These are phyloP conservation scores for Promerops cafer DNA, from an alignment of 2,113 vertebrate genomes.

Conservation along the genomic window DNA sequence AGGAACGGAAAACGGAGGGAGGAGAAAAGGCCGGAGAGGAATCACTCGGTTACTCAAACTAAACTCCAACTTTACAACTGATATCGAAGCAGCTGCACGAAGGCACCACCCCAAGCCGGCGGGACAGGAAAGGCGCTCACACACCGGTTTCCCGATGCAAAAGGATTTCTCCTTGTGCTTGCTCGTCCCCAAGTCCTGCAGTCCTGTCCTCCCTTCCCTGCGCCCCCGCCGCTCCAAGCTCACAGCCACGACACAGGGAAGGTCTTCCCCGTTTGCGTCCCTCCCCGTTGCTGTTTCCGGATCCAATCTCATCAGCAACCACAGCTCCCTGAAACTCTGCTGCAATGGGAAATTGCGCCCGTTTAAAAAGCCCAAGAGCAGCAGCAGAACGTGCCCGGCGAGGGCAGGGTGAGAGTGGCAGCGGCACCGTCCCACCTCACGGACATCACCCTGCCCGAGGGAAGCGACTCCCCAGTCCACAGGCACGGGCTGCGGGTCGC, in stretches of 20 bases:
- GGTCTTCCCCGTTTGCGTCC: background rate
- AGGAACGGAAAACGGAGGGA: slow-evolving; percentile 28
- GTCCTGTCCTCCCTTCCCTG: background rate
- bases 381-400: background rate
- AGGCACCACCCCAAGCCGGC: background rate
- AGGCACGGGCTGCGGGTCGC: background rate
- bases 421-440: background rate
- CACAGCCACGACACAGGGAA: background rate
- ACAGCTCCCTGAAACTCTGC: background rate
- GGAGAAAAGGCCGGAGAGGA: background rate
- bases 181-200: background rate
- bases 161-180: background rate
- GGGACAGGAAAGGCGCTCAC: background rate
- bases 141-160: accelerated
- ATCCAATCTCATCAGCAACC: background rate
- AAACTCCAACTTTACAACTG: background rate
- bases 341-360: background rate
- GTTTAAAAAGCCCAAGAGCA: background rate
- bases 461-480: background rate
- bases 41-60: background rate
- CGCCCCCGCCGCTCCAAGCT: background rate
- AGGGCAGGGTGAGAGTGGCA: background rate
- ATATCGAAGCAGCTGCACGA: background rate
- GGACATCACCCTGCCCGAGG: background rate
- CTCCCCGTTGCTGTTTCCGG: background rate